These are phyloP conservation scores for Labia minor DNA, from an alignment of 2,888 invertebrate species.

Conservation along the genomic window DNA sequence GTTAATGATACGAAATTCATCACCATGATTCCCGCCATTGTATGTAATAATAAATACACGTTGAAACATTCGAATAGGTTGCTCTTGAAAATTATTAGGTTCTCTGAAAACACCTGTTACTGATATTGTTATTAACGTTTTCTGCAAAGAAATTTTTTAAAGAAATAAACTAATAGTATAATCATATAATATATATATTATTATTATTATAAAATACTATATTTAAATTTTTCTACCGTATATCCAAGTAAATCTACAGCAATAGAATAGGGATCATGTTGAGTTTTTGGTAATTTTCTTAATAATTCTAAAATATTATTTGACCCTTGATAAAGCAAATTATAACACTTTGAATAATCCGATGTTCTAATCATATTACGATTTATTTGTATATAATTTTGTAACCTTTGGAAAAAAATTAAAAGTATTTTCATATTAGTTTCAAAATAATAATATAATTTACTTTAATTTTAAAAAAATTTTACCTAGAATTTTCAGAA, in stretches of 20 bases:
- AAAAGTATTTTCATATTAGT: conserved; percentile 29
- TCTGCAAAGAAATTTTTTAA: conserved; percentile 33
- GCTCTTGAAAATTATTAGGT: conserved; percentile 33
- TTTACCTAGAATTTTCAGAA: background rate
- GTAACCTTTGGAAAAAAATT: conserved; percentile 32
- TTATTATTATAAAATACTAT: background rate
- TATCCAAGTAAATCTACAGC: conserved; percentile 52
- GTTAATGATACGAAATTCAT: conserved; percentile 52
- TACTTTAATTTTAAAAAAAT: background rate
- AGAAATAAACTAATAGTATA: background rate
- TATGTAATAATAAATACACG: conserved; percentile 46
- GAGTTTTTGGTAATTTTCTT: conserved; percentile 44
- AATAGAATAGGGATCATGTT: conserved; percentile 56
- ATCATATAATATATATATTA: background rate
- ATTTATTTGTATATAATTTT: conserved; percentile 36
- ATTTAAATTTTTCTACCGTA: no score
- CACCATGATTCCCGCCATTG: conserved; percentile 31
- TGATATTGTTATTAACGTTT: conserved; percentile 42
- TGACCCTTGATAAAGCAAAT: conserved; percentile 31
- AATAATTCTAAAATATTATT: conserved; percentile 41
- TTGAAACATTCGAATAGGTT: conserved; percentile 37
- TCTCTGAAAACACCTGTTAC: conserved; percentile 57
- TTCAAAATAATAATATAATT: conserved; percentile 25
- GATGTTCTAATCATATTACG: conserved; percentile 40
- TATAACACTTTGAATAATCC: conserved; percentile 33